Evolutionary conservation across 64 coral and sea anemone species (phyloP).

Genomic region (Acropora tenuis): DNA sequence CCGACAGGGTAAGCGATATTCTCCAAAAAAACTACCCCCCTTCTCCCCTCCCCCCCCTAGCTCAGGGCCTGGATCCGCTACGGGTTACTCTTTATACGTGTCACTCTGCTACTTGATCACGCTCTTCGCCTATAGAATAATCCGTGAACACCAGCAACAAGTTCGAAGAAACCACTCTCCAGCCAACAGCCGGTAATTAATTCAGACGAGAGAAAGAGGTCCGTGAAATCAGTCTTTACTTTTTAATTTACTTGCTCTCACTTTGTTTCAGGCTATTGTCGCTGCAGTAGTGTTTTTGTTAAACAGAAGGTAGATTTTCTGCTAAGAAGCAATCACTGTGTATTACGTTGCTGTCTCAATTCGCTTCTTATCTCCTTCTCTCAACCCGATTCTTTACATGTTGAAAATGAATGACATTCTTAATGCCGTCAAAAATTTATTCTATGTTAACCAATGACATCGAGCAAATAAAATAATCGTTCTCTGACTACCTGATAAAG

Average conservation of each 20-base stretch:
- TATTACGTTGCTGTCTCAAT: background rate
- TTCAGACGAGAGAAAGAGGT: background rate
- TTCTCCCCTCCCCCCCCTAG: no score
- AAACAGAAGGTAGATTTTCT: background rate
- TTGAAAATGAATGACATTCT: constrained; percentile 1
- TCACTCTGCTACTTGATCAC: background rate
- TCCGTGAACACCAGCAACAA: constrained; percentile 5
- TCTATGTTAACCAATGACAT: background rate
- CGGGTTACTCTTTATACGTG: no score
- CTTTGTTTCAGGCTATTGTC: background rate
- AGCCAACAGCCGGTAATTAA: background rate
- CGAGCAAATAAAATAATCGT: background rate
- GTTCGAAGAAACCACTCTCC: background rate
- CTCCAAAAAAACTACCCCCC: no score
- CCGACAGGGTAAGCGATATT: no score
- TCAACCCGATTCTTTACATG: background rate
- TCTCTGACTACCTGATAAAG: background rate
- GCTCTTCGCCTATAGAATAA: background rate
- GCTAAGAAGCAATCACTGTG: background rate
- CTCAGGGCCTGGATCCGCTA: no score
- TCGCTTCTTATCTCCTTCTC: background rate
- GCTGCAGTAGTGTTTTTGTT: background rate
- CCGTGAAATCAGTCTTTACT: background rate
- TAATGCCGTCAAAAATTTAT: background rate
- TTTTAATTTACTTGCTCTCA: background rate